A percentile compares a stretch with the other conserved stretches of the same genome.
Evolutionary conservation across 1,140 invertebrate species (phyloP).

Genomic region (Drosophila ambigua): DNA sequence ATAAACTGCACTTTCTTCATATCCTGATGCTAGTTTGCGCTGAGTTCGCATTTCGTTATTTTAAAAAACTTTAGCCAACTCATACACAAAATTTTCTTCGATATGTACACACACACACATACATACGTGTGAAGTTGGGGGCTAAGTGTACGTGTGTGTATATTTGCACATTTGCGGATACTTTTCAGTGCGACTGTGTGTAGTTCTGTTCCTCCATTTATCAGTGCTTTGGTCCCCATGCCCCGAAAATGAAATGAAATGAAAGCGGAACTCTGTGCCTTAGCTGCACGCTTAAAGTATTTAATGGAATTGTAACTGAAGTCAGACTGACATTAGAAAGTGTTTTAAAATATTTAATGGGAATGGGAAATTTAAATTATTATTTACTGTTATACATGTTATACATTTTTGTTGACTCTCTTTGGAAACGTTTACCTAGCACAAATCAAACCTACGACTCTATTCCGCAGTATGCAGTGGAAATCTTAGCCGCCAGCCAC

Average conservation of each 20-base stretch:
- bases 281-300: too few relatives aligned
- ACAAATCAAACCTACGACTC: too few relatives aligned
- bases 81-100: constrained; percentile 38
- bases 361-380: too few relatives aligned
- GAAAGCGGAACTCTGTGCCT: too few relatives aligned
- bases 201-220: constrained; percentile 6
- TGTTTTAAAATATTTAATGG: too few relatives aligned
- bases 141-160: not conserved
- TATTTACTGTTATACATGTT: too few relatives aligned
- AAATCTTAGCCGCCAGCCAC: not conserved
- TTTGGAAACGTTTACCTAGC: too few relatives aligned
- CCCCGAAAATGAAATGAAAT: not conserved
- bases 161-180: constrained; percentile 8
- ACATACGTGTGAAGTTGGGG: not conserved
- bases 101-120: not conserved
- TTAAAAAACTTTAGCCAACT: constrained; percentile 57
- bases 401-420: too few relatives aligned
- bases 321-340: too few relatives aligned
- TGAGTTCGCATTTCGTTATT: constrained; percentile 59
- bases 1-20: constrained; percentile 62
- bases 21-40: constrained; percentile 56
- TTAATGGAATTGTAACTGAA: not conserved
- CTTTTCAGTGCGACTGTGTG: constrained; percentile 20
- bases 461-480: not conserved
- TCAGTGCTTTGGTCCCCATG: not conserved